Evolutionary conservation across 1,140 invertebrate species (phyloP).

Genomic region (Cyclina sinensis): DNA sequence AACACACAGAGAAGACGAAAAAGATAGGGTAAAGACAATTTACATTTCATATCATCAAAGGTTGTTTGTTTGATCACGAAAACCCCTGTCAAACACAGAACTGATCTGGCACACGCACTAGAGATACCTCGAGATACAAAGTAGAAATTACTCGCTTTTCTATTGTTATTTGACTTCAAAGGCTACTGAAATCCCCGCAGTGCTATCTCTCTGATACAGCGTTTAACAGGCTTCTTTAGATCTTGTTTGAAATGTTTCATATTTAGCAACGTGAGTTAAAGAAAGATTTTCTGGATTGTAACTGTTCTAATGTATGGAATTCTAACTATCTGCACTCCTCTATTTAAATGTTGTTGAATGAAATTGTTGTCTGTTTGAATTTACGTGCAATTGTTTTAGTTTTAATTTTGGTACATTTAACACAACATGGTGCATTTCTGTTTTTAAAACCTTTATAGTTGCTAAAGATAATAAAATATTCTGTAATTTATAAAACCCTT

Average conservation of each 20-base stretch:
- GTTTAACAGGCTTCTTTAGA: neutral
- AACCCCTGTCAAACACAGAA: neutral
- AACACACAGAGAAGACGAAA: neutral
- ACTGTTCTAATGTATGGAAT: neutral
- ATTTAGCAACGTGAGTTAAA: neutral
- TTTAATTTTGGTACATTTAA: no score
- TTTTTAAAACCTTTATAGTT: no score
- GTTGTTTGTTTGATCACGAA: constrained; percentile 28
- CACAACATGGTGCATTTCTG: no score
- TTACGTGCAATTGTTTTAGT: no score
- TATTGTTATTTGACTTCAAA: constrained; percentile 44
- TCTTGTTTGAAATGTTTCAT: constrained; percentile 17
- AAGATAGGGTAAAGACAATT: constrained; percentile 4
- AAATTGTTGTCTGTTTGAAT: no score
- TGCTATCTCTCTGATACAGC: neutral
- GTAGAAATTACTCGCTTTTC: neutral
- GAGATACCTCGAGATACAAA: neutral
- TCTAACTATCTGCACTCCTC: no score
- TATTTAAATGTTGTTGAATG: no score
- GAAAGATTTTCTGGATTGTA: neutral
- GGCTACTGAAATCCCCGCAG: neutral
- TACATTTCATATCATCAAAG: constrained; percentile 30
- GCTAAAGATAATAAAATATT: no score
- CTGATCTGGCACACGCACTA: constrained; percentile 33
- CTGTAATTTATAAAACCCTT: no score